Evolutionary conservation across 2,113 vertebrate species (phyloP).

Genomic region (Donacobius atricapilla): DNA sequence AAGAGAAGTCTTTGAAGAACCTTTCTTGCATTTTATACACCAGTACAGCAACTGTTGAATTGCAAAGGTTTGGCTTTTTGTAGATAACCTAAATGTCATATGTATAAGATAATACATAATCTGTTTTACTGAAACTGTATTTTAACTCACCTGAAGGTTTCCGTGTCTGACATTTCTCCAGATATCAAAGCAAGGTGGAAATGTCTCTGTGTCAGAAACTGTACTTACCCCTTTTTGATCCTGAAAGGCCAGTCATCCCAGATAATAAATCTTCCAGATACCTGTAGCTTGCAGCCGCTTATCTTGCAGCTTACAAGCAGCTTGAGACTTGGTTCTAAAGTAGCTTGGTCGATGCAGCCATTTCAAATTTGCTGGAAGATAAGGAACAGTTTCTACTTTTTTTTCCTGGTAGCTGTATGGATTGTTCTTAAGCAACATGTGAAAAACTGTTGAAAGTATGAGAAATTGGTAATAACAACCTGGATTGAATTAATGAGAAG

Average conservation of each 20-base stretch:
- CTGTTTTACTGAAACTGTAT: not conserved
- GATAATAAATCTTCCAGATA: not conserved
- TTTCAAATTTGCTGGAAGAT: not conserved
- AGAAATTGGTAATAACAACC: not conserved
- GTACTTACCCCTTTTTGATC: not conserved
- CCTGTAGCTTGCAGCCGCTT: not conserved
- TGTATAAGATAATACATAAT: not conserved
- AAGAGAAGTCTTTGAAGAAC: not conserved
- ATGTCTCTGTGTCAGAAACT: not conserved
- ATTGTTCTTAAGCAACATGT: not conserved
- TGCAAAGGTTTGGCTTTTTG: not conserved
- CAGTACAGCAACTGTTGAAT: not conserved
- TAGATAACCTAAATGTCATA: not conserved
- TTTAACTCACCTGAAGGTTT: not conserved
- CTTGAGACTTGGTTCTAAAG: not conserved
- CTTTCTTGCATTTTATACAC: not conserved
- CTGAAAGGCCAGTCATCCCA: not conserved
- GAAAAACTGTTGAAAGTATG: not conserved
- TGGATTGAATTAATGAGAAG: not conserved
- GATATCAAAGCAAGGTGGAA: not conserved
- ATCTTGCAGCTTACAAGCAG: not conserved
- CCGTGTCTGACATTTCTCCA: not conserved
- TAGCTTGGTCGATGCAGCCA: not conserved
- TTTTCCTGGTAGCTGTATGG: not conserved
- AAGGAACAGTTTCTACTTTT: not conserved